Base-by-base conservation (phyloP, 1,140 invertebrate species). In the Apis dorsata region DNA sequence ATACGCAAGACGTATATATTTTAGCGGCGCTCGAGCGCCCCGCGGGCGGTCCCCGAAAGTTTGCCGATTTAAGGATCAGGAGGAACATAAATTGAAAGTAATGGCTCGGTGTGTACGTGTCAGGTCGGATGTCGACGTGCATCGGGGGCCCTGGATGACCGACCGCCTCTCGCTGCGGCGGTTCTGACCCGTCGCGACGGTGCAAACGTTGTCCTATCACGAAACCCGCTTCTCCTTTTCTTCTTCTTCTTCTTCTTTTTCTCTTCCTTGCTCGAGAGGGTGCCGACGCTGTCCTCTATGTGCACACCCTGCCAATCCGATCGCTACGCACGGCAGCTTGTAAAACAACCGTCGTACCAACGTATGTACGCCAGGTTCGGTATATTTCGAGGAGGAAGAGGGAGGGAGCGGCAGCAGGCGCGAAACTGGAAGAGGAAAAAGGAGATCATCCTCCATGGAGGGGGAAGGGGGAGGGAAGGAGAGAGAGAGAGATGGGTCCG, bases 81-180 rank as follows among this genome's bases (percentile, higher is more conserved):
- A 84, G 88, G 86, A 86, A 89, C 92, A 93, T 93, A 93, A 93
- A 93, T 93, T 93, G 92, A 93, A 93, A 93, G 90, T 92, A 93
- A 93, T 93, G 91, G 91, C 77, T 73, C 74, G 80, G 74, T 69
- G 84, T 89, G 75, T 87, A 83, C 86, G 86, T 85, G 79, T 88
- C 82, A 88, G 83, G 77, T 88, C 86, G 88, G 84, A 87, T 86
- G 89, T 85, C 86, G 82, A 63, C 82, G 81, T 83, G 79, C 59
- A 86, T 76, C 85, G 71, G 65, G n/a, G 65, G 5, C 4, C 34
- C 60, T 68, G 65, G 66, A 81, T 84, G 86, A 88, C 83, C 83
- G 69, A 60, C 19, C 34, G 68, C 44, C 70, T 65, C 82, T 87
- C 78, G 86, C 86, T 73, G 79, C 75, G 75, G 60, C 83, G 68